Conservation (phyloP, 2,888 invertebrate species). For the Orthosia gracilis region DNA sequence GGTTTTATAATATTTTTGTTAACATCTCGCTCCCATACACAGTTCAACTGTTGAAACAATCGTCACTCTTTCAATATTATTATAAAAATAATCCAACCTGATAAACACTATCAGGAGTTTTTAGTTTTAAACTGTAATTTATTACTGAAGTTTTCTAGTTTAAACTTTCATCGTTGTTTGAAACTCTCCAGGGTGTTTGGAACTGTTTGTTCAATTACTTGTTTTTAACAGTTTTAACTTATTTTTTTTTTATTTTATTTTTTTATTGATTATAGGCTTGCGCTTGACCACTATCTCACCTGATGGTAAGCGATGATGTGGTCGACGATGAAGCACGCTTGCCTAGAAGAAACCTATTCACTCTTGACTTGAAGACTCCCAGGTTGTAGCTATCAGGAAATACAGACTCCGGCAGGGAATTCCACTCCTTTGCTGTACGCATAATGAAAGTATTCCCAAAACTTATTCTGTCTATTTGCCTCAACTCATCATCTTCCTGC, state of each 20-base stretch:
- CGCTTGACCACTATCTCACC: too few relatives aligned
- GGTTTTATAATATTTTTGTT: slow-evolving; percentile 38
- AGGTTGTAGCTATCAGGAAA: too few relatives aligned
- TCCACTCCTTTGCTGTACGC: too few relatives aligned
- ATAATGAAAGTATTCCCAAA: too few relatives aligned
- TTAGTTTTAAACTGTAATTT: slow-evolving; percentile 39
- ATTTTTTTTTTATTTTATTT: too few relatives aligned
- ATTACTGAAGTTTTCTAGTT: slow-evolving; percentile 42
- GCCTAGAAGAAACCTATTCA: too few relatives aligned
- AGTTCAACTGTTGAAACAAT: slow-evolving; percentile 22
- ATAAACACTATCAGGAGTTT: slow-evolving; percentile 12
- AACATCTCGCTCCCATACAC: background rate
- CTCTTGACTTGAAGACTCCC: too few relatives aligned
- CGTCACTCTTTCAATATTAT: background rate
- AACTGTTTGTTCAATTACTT: slow-evolving; percentile 6
- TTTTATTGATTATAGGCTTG: too few relatives aligned
- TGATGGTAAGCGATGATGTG: too few relatives aligned
- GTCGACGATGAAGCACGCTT: too few relatives aligned
- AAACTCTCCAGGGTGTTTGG: background rate
- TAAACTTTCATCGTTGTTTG: background rate
- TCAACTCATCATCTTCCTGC: too few relatives aligned
- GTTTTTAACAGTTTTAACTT: background rate
- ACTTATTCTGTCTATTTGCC: background rate
- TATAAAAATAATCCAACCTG: slow-evolving; percentile 34
- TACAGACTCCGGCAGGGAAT: too few relatives aligned